Conservation (phyloP, 2,113 vertebrate species). For the Macquaria australasica region DNA sequence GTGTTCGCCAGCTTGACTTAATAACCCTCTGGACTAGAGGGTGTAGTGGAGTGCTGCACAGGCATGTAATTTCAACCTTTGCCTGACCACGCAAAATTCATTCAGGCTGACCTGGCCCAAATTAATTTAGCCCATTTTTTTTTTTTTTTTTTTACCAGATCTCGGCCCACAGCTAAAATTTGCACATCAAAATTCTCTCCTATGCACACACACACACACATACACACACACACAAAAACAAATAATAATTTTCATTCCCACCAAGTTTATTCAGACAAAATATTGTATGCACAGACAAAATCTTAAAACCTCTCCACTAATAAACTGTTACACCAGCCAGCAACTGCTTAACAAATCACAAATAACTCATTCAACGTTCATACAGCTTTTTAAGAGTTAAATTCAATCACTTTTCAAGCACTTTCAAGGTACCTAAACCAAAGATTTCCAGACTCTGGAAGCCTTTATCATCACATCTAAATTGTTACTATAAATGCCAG, state of each 20-base stretch:
- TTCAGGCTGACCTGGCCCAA: background rate
- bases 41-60: background rate
- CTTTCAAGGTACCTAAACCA: too few species aligned
- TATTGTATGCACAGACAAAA: background rate
- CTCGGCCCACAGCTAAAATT: background rate
- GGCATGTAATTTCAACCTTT: background rate
- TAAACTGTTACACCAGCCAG: background rate
- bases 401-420: too few species aligned
- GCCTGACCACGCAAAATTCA: background rate
- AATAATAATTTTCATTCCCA: background rate
- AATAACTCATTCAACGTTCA: background rate
- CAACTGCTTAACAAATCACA: background rate
- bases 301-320: background rate
- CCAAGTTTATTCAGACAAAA: background rate
- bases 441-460: too few species aligned
- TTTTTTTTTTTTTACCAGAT: background rate
- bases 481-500: too few species aligned
- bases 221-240: too few species aligned
- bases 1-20: slow-evolving; percentile 21
- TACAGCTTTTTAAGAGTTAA: too few species aligned
- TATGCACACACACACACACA: background rate
- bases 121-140: background rate
- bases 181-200: background rate
- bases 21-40: background rate
- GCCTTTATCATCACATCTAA: too few species aligned